These are phyloP conservation scores for Eristalinus sepulchralis DNA, from an alignment of 2,888 invertebrate species.

Conservation along the genomic window DNA sequence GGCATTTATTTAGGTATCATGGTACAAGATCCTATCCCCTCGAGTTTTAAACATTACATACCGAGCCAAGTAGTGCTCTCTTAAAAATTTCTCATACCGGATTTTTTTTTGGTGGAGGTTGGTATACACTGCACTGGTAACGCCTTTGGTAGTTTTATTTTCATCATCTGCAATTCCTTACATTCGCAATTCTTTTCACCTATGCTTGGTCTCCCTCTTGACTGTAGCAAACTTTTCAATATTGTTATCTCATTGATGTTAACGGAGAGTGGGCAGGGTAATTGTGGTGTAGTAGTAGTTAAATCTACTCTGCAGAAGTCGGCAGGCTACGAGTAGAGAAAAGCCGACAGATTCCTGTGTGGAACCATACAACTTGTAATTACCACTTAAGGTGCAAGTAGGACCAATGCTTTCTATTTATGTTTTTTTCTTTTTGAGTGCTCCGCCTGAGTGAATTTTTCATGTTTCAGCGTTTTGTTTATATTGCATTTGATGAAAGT, in stretches of 20 bases:
- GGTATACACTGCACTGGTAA: no score
- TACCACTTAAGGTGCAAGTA: background rate
- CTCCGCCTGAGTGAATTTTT: background rate
- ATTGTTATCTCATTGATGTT: background rate
- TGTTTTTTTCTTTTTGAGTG: no score
- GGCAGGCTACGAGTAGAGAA: background rate
- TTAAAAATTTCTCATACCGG: no score
- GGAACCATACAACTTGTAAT: background rate
- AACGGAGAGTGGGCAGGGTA: background rate
- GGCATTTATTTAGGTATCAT: no score
- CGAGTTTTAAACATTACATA: no score
- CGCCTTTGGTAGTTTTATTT: constrained; percentile 1
- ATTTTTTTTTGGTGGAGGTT: no score
- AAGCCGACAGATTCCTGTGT: background rate
- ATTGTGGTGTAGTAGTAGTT: background rate
- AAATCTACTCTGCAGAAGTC: background rate
- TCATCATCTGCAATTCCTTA: background rate
- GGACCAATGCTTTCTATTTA: background rate
- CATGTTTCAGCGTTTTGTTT: background rate
- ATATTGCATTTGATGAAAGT: background rate
- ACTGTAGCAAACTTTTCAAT: background rate
- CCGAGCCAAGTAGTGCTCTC: no score
- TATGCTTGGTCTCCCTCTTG: background rate
- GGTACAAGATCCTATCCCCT: no score
- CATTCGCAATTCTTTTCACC: background rate